Evolutionary conservation across 2,113 vertebrate species (phyloP).

Genomic region (Protomyctophum bolini): DNA sequence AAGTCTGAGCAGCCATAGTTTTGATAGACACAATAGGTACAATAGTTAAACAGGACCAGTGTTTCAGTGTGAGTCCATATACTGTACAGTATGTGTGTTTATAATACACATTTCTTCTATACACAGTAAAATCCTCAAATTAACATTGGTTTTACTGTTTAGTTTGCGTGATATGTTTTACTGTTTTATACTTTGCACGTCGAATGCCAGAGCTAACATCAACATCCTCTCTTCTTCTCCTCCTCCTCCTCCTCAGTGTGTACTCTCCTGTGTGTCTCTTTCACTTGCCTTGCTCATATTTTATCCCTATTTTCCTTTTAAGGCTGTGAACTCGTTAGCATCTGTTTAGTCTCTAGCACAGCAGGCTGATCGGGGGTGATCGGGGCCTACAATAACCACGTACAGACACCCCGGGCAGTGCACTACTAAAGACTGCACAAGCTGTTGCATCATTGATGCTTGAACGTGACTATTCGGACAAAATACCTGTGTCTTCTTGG

Average conservation of each 20-base stretch:
- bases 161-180: background rate
- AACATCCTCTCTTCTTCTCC: background rate
- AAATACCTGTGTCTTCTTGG: background rate
- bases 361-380: slow-evolving; percentile 11
- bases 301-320: slow-evolving; percentile 30
- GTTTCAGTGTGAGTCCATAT: background rate
- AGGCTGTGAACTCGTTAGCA: background rate
- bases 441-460: slow-evolving; percentile 8
- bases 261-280: background rate
- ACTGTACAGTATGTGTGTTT: background rate
- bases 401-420: background rate
- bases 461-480: background rate
- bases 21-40: background rate
- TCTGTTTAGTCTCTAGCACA: background rate
- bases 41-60: background rate
- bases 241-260: background rate
- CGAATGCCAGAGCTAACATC: no score
- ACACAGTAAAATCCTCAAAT: background rate
- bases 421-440: background rate
- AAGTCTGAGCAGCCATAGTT: background rate
- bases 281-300: background rate
- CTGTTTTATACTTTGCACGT: no score
- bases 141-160: background rate
- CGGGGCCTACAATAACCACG: slow-evolving; percentile 5
- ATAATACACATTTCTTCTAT: no score